Conservation (phyloP, 1,140 invertebrate genomes). For the Formica selysi region DNA sequence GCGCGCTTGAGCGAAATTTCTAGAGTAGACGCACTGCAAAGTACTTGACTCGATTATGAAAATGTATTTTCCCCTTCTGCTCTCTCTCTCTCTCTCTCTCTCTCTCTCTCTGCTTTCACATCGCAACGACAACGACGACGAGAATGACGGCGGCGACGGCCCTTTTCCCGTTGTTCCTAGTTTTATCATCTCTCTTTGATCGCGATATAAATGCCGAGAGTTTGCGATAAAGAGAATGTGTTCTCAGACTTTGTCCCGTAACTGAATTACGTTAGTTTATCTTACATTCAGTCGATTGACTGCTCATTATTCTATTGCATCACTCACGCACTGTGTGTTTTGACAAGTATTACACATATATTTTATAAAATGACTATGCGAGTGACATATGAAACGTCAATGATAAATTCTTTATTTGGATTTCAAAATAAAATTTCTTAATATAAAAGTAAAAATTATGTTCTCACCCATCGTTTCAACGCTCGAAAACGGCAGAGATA, state of each 20-base stretch:
- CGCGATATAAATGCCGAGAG: slow-evolving; percentile 64
- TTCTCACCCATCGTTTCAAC: background rate
- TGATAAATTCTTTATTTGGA: too few relatives aligned
- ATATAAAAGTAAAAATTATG: background rate
- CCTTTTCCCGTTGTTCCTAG: slow-evolving; percentile 39
- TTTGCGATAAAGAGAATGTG: slow-evolving; percentile 11
- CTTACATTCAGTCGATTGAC: slow-evolving; percentile 36
- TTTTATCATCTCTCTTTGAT: slow-evolving; percentile 71
- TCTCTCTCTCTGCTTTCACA: slow-evolving; percentile 40
- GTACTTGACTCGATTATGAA: slow-evolving; percentile 75
- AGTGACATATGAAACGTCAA: background rate
- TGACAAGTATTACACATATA: too few relatives aligned
- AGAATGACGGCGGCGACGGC: background rate
- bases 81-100: slow-evolving; percentile 47
- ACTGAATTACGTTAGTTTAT: slow-evolving; percentile 51
- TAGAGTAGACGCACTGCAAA: slow-evolving; percentile 69
- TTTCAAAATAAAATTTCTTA: background rate
- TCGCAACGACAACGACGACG: background rate
- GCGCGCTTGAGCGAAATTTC: slow-evolving; percentile 64
- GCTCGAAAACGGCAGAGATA: background rate
- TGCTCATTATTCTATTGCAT: background rate
- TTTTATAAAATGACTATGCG: too few relatives aligned
- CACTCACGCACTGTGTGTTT: background rate
- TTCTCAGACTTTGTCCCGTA: background rate
- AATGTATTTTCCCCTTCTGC: slow-evolving; percentile 71